Evolutionary conservation across 1,140 invertebrate genomes (phyloP).

Genomic region (Saccostrea echinata): DNA sequence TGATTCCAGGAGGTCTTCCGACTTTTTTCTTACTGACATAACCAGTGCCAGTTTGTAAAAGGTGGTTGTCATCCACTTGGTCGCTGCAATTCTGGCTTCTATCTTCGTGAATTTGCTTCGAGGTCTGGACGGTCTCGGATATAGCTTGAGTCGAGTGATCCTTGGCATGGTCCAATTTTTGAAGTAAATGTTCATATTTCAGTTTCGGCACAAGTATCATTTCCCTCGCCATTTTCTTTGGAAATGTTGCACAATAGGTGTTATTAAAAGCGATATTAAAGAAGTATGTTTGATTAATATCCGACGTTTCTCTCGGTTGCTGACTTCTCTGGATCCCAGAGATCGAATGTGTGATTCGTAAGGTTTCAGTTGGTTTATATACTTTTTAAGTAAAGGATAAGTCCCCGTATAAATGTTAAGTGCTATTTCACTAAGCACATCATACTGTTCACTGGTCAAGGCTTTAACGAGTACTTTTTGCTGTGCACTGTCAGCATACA

Average conservation of each 20-base stretch:
- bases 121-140: background rate
- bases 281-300: conserved; percentile 15
- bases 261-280: conserved; percentile 23
- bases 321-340: conserved; percentile 35
- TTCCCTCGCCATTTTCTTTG: conserved; percentile 29
- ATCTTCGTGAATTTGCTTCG: background rate
- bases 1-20: conserved; percentile 34
- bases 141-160: background rate
- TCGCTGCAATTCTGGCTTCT: too few species aligned
- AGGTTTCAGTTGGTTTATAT: conserved; percentile 44
- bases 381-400: background rate
- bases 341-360: conserved; percentile 36
- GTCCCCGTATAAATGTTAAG: conserved; percentile 38
- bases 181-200: conserved; percentile 26
- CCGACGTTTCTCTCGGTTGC: conserved; percentile 7
- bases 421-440: conserved; percentile 34
- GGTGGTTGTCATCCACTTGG: background rate
- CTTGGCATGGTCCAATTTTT: conserved; percentile 1
- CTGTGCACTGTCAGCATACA: background rate
- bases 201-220: conserved; percentile 41
- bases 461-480: conserved; percentile 16
- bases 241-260: conserved; percentile 31
- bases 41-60: conserved; percentile 3
- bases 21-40: conserved; percentile 13
- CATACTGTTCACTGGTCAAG: conserved; percentile 21